A percentile compares a stretch with the other conserved stretches of the same genome.
phyloP scores from a whole-genome alignment of 2,888 invertebrate species.

The Falcaria lacertinaria region DNA sequence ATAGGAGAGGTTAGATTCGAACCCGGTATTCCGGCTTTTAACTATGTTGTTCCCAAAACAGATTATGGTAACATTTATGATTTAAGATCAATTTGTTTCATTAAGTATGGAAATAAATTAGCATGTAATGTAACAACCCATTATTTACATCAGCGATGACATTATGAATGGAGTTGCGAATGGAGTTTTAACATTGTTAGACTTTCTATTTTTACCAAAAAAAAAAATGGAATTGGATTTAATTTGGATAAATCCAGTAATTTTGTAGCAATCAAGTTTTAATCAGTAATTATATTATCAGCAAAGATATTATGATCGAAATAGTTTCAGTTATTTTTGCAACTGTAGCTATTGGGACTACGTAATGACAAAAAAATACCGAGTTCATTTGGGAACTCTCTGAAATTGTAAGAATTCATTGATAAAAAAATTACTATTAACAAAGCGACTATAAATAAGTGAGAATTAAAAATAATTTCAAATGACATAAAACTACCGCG shows the following conservation, averaged over 20 bases:
- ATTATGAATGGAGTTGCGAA: conserved; percentile 32
- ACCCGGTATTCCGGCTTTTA: conserved; percentile 12
- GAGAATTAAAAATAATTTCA: conserved; percentile 15
- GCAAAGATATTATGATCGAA: no score
- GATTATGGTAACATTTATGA: conserved; percentile 49
- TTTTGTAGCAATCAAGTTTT: conserved; percentile 11
- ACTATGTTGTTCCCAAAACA: conserved; percentile 68
- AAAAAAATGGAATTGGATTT: no score
- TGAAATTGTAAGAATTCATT: no score
- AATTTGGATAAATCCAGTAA: no score
- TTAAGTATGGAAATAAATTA: conserved; percentile 16
- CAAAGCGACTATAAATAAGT: no score
- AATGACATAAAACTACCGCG: no score
- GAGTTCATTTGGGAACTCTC: no score
- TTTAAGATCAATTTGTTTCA: conserved; percentile 17
- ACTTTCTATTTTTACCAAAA: conserved; percentile 9
- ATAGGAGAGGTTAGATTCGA: neutral
- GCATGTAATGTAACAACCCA: conserved; percentile 22
- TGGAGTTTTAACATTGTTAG: neutral
- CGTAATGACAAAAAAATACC: no score
- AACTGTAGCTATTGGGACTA: no score
- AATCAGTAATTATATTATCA: no score
- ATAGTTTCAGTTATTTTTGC: no score
- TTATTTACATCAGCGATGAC: conserved; percentile 33
- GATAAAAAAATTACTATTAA: no score